Base-by-base conservation (phyloP, 2,888 invertebrate species). In the Calliphora vomitoria region DNA sequence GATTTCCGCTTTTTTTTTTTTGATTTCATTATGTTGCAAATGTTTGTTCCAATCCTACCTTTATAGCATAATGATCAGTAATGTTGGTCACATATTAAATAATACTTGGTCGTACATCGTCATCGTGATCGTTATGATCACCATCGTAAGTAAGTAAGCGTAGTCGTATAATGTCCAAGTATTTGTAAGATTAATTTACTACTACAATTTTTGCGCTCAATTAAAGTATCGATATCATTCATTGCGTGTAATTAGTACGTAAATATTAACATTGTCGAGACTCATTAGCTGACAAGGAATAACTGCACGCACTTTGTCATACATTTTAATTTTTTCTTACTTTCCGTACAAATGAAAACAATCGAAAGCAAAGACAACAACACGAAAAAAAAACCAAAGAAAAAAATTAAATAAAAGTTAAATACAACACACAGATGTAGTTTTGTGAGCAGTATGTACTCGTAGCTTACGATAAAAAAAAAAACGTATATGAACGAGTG, bases 221-320 rank as follows among this genome's bases (percentile, higher is more conserved):
- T 92, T 92, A 92, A 92, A 92, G 92, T 92, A 92, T 92, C 92
- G 91, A 92, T 91, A 92, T 92, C 92, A 87, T 87, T 87, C 85
- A 85, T 87, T 87, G 91, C 91, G 92, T 90, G 91, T 92, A 92
- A 92, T 92, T 92, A 92, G 92, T 87, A 92, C 90, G 89, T 88
- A 89, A 89, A 88, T 89, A 88, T 85, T 76, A 88, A 89, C 89
- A 88, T 89, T 89, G 88, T 85, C 86, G 85, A 78, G 89, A 83
- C 88, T 89, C 89, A 89, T 89, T 89, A 89, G 88, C 87, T 90
- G 92, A 91, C 92, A 90, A 92, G 91, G 92, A 91, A 92, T 92
- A 92, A 92, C 91, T 92, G 92, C 92, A 92, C 92, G 92, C 92
- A 92, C 92, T 91, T 92, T 92, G 92, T 92, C 92, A 92, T 92